Evolutionary conservation across 2,797 vertebrate species (phyloP).

Genomic region (Rhabdomys pumilio): DNA sequence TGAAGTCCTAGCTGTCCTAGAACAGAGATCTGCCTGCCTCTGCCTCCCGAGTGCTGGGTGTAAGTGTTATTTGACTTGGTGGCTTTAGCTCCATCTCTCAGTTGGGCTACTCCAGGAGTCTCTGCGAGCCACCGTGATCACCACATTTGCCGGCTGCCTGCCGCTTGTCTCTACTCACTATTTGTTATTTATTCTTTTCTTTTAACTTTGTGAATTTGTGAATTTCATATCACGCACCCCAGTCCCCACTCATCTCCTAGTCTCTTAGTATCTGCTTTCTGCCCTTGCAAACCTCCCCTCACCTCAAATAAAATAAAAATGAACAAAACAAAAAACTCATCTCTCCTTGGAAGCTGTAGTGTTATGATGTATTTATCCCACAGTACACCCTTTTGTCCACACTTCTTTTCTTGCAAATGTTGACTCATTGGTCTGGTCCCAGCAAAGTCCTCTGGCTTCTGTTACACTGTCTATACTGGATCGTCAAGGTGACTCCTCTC

Average conservation of each 20-base stretch:
- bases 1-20: background rate
- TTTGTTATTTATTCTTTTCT: background rate
- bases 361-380: too few species aligned
- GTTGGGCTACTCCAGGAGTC: background rate
- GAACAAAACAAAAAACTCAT: background rate
- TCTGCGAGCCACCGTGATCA: background rate
- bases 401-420: too few species aligned
- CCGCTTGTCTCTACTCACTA: background rate
- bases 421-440: too few species aligned
- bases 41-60: background rate
- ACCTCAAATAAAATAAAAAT: background rate
- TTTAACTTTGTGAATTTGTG: too few species aligned
- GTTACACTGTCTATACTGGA: too few species aligned
- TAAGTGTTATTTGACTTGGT: background rate
- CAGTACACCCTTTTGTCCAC: too few species aligned
- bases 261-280: too few species aligned
- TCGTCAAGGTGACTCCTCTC: too few species aligned
- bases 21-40: background rate
- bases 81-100: background rate
- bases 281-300: too few species aligned
- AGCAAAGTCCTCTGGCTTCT: too few species aligned
- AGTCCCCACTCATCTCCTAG: too few species aligned
- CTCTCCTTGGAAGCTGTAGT: background rate
- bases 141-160: background rate
- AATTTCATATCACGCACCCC: too few species aligned